Percentiles rank a stretch among this genome's conserved stretches.
phyloP scores from a whole-genome alignment of 2,888 invertebrate genomes.

The Coecobrya sp. region DNA sequence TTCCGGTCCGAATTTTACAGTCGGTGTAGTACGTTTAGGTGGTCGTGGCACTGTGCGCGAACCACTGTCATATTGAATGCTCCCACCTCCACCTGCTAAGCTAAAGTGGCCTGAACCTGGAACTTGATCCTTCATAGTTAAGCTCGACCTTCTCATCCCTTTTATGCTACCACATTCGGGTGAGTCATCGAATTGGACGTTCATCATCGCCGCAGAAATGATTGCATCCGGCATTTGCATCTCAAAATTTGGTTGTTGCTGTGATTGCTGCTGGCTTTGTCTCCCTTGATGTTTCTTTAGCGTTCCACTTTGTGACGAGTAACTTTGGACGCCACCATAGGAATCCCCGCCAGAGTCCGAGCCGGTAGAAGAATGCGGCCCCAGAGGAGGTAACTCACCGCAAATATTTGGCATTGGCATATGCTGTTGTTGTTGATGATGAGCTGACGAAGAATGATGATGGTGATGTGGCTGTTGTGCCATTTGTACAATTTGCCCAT shows the following conservation, averaged over 20 bases:
- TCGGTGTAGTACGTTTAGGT: constrained; percentile 85
- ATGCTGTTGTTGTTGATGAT: constrained; percentile 79
- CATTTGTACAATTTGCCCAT: constrained; percentile 85
- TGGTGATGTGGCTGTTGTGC: constrained; percentile 78
- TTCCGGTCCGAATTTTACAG: constrained; percentile 86
- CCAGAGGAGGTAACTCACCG: constrained; percentile 84
- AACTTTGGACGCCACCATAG: constrained; percentile 55
- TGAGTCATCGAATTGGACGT: constrained; percentile 84
- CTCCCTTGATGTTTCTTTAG: constrained; percentile 72
- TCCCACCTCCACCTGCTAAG: constrained; percentile 58
- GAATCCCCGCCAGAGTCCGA: constrained; percentile 83
- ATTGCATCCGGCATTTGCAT: constrained; percentile 86
- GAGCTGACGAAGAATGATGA: constrained; percentile 73
- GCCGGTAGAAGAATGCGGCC: constrained; percentile 81
- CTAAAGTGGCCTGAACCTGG: constrained; percentile 74
- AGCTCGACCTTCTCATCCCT: constrained; percentile 84
- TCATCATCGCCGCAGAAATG: constrained; percentile 86
- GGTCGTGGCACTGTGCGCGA: constrained; percentile 85
- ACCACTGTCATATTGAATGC: constrained; percentile 83
- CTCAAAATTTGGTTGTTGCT: constrained; percentile 81
- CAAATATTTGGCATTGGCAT: constrained; percentile 86
- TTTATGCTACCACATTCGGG: constrained; percentile 82
- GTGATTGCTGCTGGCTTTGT: constrained; percentile 63
- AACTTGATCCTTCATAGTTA: constrained; percentile 85
- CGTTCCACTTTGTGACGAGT: constrained; percentile 64